Percentiles rank a stretch among this genome's conserved stretches.
Evolutionary conservation across 2,888 invertebrate species (phyloP).

Genomic region (Drosophila kambysellisi): DNA sequence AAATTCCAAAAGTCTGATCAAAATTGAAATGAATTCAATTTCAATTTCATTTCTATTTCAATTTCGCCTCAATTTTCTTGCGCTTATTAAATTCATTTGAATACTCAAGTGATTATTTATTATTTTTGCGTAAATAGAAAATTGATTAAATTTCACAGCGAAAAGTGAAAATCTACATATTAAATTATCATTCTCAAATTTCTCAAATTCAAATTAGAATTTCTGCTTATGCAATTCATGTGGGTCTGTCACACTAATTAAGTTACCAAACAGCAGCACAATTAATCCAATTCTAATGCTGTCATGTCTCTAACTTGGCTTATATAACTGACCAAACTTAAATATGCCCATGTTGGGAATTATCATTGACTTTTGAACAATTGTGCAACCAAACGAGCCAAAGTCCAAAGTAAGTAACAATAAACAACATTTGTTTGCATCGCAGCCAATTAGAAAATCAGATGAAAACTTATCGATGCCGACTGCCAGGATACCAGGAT

Average conservation of each 20-base stretch:
- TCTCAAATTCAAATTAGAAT: background rate
- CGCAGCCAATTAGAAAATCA: constrained; percentile 26
- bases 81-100: constrained; percentile 27
- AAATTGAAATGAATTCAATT: constrained; percentile 16
- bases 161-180: background rate
- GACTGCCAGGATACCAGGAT: constrained; percentile 12
- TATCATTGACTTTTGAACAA: constrained; percentile 19
- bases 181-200: background rate
- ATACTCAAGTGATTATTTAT: constrained; percentile 31
- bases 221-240: background rate
- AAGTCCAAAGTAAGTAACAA: constrained; percentile 12
- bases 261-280: no score
- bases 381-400: background rate
- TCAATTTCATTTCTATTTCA: constrained; percentile 15
- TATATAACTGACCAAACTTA: constrained; percentile 7
- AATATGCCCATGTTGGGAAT: constrained; percentile 20
- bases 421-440: constrained; percentile 28
- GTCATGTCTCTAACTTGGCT: background rate
- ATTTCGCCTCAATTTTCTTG: constrained; percentile 19
- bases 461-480: constrained; percentile 27
- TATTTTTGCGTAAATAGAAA: background rate
- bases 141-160: constrained; percentile 1
- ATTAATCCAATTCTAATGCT: background rate
- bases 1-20: constrained; percentile 17
- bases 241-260: background rate